Evolutionary conservation across 1,140 invertebrate species (phyloP).

Genomic region (Amyelois transitella): DNA sequence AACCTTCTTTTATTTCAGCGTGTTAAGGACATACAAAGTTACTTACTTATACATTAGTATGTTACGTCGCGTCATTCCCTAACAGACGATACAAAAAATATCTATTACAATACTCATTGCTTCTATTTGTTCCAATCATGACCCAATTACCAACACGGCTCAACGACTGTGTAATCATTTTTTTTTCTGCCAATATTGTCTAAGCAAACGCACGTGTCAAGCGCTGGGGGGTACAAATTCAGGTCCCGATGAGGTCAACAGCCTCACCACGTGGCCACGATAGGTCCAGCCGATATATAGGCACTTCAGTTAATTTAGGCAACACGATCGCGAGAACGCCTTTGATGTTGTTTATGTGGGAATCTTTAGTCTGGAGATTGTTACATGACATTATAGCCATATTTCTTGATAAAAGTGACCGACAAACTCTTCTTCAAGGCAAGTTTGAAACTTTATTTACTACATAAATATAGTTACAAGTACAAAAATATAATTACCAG

Average conservation of each 20-base stretch:
- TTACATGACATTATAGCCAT: background rate
- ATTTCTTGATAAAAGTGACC: too few relatives aligned
- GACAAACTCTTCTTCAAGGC: too few relatives aligned
- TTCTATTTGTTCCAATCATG: background rate
- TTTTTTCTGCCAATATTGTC: background rate
- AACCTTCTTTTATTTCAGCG: too few relatives aligned
- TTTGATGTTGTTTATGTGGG: background rate
- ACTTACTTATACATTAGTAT: too few relatives aligned
- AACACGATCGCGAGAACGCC: background rate
- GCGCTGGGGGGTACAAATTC: background rate
- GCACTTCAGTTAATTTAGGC: background rate
- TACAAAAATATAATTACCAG: too few relatives aligned
- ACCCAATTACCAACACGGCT: background rate
- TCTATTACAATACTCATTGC: background rate
- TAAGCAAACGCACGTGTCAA: constrained; percentile 1
- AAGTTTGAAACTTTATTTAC: too few relatives aligned
- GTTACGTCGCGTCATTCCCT: too few relatives aligned
- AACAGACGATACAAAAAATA: too few relatives aligned
- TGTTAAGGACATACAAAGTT: too few relatives aligned
- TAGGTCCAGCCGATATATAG: background rate
- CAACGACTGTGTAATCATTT: background rate
- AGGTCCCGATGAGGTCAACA: constrained; percentile 24
- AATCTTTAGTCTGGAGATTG: background rate
- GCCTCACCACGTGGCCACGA: constrained; percentile 20
- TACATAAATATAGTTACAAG: too few relatives aligned